Evolutionary conservation across 2,113 vertebrate species (phyloP).

Genomic region (Tupaia chinensis): DNA sequence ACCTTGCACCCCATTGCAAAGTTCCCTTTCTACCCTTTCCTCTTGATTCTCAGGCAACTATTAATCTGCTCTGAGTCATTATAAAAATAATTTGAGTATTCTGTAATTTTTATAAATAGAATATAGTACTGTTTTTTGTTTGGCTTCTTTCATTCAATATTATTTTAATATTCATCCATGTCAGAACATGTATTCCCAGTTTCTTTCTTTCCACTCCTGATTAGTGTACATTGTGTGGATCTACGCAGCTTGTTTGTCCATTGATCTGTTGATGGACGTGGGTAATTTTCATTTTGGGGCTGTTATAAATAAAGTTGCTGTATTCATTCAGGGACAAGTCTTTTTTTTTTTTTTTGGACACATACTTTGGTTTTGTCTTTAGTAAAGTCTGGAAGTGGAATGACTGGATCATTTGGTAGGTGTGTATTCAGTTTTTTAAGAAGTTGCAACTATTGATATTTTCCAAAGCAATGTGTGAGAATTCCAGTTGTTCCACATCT

Average conservation of each 20-base stretch:
- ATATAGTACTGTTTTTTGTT: neutral
- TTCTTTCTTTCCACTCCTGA: conserved; percentile 32
- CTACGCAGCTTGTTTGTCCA: conserved; percentile 7
- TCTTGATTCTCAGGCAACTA: neutral
- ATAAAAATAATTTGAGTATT: conserved; percentile 44
- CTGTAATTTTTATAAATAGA: conserved; percentile 47
- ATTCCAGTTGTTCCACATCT: neutral
- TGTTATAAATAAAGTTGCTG: conserved; percentile 38
- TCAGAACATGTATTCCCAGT: neutral
- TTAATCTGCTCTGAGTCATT: conserved; percentile 30
- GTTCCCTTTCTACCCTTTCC: neutral
- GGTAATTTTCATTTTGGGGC: conserved; percentile 8
- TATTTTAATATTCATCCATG: conserved; percentile 14
- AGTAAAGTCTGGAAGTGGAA: neutral
- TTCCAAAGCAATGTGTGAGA: neutral
- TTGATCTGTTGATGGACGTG: neutral
- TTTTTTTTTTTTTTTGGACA: conserved; percentile 11
- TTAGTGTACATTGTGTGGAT: neutral
- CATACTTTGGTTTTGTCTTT: neutral
- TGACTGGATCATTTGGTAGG: neutral
- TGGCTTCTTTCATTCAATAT: conserved; percentile 11
- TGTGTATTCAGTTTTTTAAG: conserved; percentile 19
- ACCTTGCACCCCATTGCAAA: neutral
- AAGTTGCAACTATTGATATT: neutral
- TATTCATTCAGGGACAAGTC: neutral